Conservation (phyloP, 2,888 invertebrate species). For the Ochropleura leucogaster region DNA sequence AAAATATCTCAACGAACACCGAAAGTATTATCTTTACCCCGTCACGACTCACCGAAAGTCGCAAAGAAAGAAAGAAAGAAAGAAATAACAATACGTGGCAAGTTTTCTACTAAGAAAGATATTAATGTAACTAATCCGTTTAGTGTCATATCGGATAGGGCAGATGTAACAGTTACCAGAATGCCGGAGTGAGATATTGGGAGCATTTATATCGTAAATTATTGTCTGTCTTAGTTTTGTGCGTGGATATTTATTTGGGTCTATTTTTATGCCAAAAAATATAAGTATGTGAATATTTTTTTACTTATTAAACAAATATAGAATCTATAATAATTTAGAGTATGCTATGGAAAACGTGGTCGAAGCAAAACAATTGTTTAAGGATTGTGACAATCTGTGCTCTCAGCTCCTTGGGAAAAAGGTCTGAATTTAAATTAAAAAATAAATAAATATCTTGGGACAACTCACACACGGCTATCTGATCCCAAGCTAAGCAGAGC, state of each 20-base stretch:
- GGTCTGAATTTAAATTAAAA: too few species aligned
- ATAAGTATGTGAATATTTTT: background rate
- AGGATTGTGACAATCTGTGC: too few species aligned
- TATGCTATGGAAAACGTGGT: too few species aligned
- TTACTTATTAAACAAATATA: too few species aligned
- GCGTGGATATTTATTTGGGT: conserved; percentile 12
- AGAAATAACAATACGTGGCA: conserved; percentile 38
- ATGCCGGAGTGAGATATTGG: conserved; percentile 47
- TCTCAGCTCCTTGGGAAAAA: too few species aligned
- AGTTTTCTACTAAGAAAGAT: conserved; percentile 34
- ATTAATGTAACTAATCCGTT: conserved; percentile 57
- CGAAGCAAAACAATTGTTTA: too few species aligned
- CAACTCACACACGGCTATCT: too few species aligned
- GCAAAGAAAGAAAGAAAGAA: conserved; percentile 28
- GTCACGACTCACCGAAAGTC: conserved; percentile 8
- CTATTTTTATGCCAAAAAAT: background rate
- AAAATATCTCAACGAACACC: background rate
- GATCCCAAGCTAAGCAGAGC: too few species aligned
- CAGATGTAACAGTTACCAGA: conserved; percentile 40
- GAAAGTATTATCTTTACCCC: background rate
- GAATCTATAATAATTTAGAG: too few species aligned
- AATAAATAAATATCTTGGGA: too few species aligned
- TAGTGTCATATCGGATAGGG: conserved; percentile 34
- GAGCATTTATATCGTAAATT: conserved; percentile 44
- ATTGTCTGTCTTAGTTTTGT: conserved; percentile 22